A percentile compares a stretch with the other conserved stretches of the same genome.
Evolutionary conservation across 2,888 invertebrate species (phyloP).

Genomic region (Hyposoter dolosus): DNA sequence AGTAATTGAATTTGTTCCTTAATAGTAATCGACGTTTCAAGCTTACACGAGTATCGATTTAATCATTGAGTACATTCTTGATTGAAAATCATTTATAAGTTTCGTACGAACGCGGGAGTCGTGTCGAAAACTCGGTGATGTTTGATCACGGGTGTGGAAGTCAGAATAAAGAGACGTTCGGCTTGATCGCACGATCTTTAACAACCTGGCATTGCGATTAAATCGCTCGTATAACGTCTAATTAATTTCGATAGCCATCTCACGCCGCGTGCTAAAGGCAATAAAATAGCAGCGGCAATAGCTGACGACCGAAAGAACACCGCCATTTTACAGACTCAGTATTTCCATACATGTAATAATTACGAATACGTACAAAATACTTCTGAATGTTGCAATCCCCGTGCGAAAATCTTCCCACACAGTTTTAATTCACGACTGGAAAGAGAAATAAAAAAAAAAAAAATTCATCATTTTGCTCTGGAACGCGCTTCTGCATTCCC

Average conservation of each 20-base stretch:
- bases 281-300: slow-evolving; percentile 14
- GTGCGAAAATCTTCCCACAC: slow-evolving; percentile 44
- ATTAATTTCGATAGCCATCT: slow-evolving; percentile 61
- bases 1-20: not conserved
- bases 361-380: slow-evolving; percentile 17
- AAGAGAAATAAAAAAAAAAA: slow-evolving; percentile 1
- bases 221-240: slow-evolving; percentile 61
- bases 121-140: slow-evolving; percentile 15
- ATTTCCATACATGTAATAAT: slow-evolving; percentile 29
- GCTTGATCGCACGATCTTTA: slow-evolving; percentile 49
- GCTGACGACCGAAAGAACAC: slow-evolving; percentile 32
- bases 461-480: not conserved
- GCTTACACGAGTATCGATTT: not conserved
- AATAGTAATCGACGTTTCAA: not conserved
- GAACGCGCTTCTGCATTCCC: slow-evolving; percentile 6
- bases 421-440: not conserved
- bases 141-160: slow-evolving; percentile 37
- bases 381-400: slow-evolving; percentile 41
- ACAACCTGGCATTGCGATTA: slow-evolving; percentile 39
- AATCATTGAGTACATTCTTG: not conserved
- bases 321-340: slow-evolving; percentile 14
- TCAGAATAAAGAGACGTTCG: slow-evolving; percentile 42
- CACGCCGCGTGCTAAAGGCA: not conserved
- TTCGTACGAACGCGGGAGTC: not conserved
- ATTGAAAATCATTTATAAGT: slow-evolving; percentile 6